Percentiles rank a stretch among this genome's conserved stretches.
phyloP scores from a whole-genome alignment of 2,797 vertebrate genomes.

The Spheniscus humboldti region DNA sequence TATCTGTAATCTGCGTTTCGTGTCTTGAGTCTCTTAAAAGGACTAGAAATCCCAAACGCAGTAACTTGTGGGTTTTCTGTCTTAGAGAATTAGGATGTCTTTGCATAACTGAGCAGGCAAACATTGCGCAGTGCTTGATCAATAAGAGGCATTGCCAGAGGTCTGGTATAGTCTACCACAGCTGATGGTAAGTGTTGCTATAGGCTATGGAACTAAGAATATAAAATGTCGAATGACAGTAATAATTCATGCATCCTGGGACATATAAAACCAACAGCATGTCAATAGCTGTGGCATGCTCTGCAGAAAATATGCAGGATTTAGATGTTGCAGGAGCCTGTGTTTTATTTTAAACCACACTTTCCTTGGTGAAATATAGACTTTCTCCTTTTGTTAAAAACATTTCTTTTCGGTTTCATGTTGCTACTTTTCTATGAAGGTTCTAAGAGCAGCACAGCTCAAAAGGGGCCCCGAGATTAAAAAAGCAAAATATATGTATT shows the following conservation, averaged over 20 bases:
- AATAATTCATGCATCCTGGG: slow-evolving; percentile 75
- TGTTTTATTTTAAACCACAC: slow-evolving; percentile 37
- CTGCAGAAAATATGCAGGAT: slow-evolving; percentile 62
- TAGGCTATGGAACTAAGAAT: slow-evolving; percentile 65
- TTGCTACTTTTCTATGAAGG: slow-evolving; percentile 21
- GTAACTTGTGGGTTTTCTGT: slow-evolving; percentile 26
- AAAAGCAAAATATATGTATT: slow-evolving; percentile 46
- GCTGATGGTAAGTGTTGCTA: slow-evolving; percentile 59
- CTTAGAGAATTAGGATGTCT: slow-evolving; percentile 56
- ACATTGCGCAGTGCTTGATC: slow-evolving; percentile 54
- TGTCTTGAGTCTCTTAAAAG: slow-evolving; percentile 19
- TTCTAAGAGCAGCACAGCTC: neutral
- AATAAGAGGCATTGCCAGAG: slow-evolving; percentile 51
- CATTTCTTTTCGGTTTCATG: neutral
- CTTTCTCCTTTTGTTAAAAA: slow-evolving; percentile 19
- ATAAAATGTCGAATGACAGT: slow-evolving; percentile 68
- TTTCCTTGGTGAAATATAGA: slow-evolving; percentile 43
- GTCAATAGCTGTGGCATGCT: slow-evolving; percentile 64
- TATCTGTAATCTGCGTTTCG: neutral
- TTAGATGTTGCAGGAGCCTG: slow-evolving; percentile 21
- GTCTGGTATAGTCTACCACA: slow-evolving; percentile 36
- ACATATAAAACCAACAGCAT: slow-evolving; percentile 66
- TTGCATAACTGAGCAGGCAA: slow-evolving; percentile 53
- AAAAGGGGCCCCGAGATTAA: neutral
- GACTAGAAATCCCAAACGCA: neutral